Conservation (phyloP, 1,140 invertebrate genomes). For the Drosophila micromelanica region DNA sequence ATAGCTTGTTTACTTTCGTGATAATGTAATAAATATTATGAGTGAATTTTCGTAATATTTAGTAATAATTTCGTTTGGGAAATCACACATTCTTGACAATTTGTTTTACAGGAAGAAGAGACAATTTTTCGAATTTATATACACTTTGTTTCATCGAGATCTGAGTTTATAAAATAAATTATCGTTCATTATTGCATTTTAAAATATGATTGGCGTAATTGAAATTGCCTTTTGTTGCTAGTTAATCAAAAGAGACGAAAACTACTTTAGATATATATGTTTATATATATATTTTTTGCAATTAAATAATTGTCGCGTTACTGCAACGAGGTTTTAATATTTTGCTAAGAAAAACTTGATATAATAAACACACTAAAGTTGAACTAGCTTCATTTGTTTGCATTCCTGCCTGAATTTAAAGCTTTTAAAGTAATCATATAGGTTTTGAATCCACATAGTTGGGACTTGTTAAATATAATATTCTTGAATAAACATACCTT, state of each 20-base stretch:
- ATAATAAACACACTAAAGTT: conserved; percentile 77
- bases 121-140: conserved; percentile 51
- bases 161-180: conserved; percentile 43
- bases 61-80: conserved; percentile 9
- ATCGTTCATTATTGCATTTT: conserved; percentile 53
- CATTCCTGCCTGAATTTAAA: conserved; percentile 62
- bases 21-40: conserved; percentile 1
- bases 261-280: conserved; percentile 62
- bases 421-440: conserved; percentile 78
- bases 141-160: conserved; percentile 38
- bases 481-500: conserved; percentile 26
- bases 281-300: conserved; percentile 41
- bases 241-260: conserved; percentile 53
- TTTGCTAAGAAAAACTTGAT: conserved; percentile 68
- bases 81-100: conserved; percentile 69
- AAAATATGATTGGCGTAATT: conserved; percentile 26
- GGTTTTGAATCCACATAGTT: conserved; percentile 31
- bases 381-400: conserved; percentile 59
- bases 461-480: conserved; percentile 49
- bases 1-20: conserved; percentile 1
- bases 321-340: conserved; percentile 63
- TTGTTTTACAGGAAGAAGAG: conserved; percentile 20
- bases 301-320: conserved; percentile 43
- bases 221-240: background rate
- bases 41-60: conserved; percentile 3